These are phyloP conservation scores for Pygoscelis antarcticus DNA, from an alignment of 2,113 vertebrate genomes.

Conservation along the genomic window DNA sequence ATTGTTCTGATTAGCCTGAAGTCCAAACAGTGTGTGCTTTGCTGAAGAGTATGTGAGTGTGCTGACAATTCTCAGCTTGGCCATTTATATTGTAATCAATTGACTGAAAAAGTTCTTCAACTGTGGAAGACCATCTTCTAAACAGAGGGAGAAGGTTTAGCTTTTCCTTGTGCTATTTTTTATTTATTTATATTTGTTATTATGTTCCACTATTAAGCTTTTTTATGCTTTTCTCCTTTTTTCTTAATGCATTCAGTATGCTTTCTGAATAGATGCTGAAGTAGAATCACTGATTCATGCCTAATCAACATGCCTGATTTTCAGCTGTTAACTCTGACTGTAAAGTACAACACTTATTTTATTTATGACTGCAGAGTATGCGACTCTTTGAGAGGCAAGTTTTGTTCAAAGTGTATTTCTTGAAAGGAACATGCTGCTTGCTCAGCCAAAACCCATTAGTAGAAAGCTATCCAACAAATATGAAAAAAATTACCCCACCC, in stretches of 20 bases:
- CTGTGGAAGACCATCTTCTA: background rate
- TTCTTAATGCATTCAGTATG: background rate
- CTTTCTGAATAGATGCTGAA: background rate
- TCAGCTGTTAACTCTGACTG: background rate
- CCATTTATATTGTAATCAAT: rapidly evolving
- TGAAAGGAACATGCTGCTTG: background rate
- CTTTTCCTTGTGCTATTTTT: background rate
- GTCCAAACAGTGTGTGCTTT: background rate
- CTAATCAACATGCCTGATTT: background rate
- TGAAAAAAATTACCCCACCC: background rate
- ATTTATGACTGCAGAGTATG: background rate
- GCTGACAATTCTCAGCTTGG: background rate
- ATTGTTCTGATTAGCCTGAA: background rate
- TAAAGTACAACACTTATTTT: background rate
- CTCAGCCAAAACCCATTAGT: background rate
- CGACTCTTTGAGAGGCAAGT: background rate
- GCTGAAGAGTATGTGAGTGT: background rate
- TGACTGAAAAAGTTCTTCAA: background rate
- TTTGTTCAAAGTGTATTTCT: background rate
- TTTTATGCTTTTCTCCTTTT: background rate
- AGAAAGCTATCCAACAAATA: background rate
- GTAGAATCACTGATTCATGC: background rate
- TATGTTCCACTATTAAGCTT: background rate
- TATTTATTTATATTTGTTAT: background rate
- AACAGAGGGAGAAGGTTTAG: background rate